Evolutionary conservation across 2,888 invertebrate genomes (phyloP), one percentile per base, ranked within the genome.

Genomic region (Nephrotoma guestfalica): DNA sequence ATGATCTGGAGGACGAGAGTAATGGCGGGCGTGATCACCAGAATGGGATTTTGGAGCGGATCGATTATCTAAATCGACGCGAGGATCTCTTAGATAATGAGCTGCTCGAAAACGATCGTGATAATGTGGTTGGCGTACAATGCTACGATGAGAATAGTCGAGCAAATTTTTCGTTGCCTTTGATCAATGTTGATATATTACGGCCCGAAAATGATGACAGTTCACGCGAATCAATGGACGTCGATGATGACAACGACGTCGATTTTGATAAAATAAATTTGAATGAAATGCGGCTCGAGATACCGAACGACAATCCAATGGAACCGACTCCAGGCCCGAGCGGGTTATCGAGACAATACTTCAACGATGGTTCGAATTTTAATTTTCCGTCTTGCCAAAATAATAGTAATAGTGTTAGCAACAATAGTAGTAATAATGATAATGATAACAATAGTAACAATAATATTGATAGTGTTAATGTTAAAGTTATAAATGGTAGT

Each of bases 181-280:
- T 86, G 41, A 83, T 87, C 40, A 87, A 87, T 87, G 86, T 86
- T 13, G 86, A 87, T 45, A 86, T 87, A 57, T 42, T 41, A 30
- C 87, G 87, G 2, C 87, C 87, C 15, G 88, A 88, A 40, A 88
- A 88, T 86, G 88, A 88, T 86, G 88, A 88, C 43, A 88, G 87
- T 83, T 88, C 88, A 15, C 86, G 88, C 2, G 88, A 88, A 51
- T 88, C 88, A 41, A 88, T 88, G 88, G 88, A 88, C 11, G 87
- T 87, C 41, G 88, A 88, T 57, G 88, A 88, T 84, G 87, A 87
- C 83, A 87, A 87, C 86, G 87, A 47, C 13, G 43, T 87, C 5
- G 87, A 87, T 11, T 71, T 87, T 5, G 87, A 86, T 41, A 86
- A 87, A 83, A 86, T 87, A 40, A 84, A 86, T 86, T 86, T 88